These are phyloP conservation scores for Eledone cirrhosa DNA, from an alignment of 2,888 invertebrate species.

Conservation along the genomic window DNA sequence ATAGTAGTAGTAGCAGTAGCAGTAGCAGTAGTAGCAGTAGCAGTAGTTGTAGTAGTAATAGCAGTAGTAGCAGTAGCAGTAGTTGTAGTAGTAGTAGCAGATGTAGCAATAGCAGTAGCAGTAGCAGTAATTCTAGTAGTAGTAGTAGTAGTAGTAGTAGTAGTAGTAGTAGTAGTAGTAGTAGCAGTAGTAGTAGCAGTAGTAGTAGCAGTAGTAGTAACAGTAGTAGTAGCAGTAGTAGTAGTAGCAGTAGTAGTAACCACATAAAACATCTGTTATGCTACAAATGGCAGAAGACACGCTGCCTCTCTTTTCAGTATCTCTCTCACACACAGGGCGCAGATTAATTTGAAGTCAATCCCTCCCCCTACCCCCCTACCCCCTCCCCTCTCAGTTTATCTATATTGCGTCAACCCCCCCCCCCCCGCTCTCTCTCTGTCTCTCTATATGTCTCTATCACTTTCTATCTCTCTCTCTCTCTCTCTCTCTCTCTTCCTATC, in stretches of 20 bases:
- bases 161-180: slow-evolving; percentile 1
- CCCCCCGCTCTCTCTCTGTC: too few species aligned
- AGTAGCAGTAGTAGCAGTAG: slow-evolving; percentile 13
- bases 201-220: not conserved
- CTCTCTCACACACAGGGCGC: too few species aligned
- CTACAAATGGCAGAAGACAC: too few species aligned
- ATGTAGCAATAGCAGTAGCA: not conserved
- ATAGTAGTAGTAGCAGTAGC: slow-evolving; percentile 9
- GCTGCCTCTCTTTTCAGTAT: too few species aligned
- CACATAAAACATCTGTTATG: too few species aligned
- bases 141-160: slow-evolving; percentile 8
- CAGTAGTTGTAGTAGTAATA: not conserved
- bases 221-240: slow-evolving; percentile 17
- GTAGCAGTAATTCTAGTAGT: not conserved
- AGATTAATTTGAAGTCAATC: too few species aligned
- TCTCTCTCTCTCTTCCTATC: too few species aligned
- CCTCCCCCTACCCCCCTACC: too few species aligned
- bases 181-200: not conserved
- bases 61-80: not conserved
- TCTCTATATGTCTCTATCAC: too few species aligned
- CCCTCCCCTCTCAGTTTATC: too few species aligned
- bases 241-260: not conserved
- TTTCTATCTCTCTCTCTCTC: too few species aligned
- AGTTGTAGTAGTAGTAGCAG: not conserved
- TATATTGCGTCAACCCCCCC: too few species aligned